Conservation (phyloP, 2,888 invertebrate genomes). For the Meghimatium bilineatum region DNA sequence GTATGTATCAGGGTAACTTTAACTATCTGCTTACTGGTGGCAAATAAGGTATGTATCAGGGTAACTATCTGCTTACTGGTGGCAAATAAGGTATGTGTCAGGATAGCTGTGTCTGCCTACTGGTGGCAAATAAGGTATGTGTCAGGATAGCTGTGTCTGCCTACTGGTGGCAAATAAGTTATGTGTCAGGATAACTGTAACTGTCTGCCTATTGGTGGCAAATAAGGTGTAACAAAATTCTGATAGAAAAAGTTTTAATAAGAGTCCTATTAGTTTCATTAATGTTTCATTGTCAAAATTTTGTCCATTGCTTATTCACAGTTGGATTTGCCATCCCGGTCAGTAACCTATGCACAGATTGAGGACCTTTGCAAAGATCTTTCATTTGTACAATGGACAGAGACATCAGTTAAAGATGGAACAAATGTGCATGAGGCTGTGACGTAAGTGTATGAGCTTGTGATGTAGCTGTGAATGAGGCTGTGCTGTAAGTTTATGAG, state of each 20-base stretch:
- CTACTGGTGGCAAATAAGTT: conserved; percentile 52
- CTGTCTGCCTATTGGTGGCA: conserved; percentile 47
- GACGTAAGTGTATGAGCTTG: conserved; percentile 29
- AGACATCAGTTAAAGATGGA: conserved; percentile 48
- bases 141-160: conserved; percentile 2
- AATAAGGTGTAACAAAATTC: no score
- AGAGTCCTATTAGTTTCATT: no score
- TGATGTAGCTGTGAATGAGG: no score
- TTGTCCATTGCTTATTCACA: neutral
- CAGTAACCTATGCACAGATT: conserved; percentile 30
- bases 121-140: conserved; percentile 51
- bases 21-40: no score
- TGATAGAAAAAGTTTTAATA: no score
- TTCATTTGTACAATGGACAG: conserved; percentile 40
- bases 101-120: conserved; percentile 22
- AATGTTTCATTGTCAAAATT: no score
- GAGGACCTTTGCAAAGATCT: conserved; percentile 3
- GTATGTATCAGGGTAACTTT: conserved; percentile 16
- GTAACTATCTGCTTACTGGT: conserved; percentile 43
- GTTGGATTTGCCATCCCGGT: conserved; percentile 37
- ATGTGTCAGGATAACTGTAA: neutral
- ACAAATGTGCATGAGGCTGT: conserved; percentile 48
- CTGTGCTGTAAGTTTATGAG: neutral
- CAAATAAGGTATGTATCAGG: no score
- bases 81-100: conserved; percentile 49